These are phyloP conservation scores for Orthonyx spaldingii DNA, from an alignment of 2,113 vertebrate species.

Conservation along the genomic window DNA sequence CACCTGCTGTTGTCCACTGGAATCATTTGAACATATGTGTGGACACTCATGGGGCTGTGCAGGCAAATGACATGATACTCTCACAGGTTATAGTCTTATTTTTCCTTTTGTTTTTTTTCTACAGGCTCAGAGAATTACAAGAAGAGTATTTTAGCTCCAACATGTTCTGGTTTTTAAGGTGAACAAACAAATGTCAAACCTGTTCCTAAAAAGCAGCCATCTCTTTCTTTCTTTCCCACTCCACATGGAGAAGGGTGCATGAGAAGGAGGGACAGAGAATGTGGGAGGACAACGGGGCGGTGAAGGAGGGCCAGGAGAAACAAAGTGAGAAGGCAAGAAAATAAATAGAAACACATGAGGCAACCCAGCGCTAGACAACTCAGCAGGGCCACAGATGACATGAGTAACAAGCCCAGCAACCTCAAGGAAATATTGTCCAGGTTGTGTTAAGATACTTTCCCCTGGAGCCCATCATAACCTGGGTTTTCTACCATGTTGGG, in stretches of 20 bases:
- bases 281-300: fast-evolving
- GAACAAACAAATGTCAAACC: neutral
- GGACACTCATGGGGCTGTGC: neutral
- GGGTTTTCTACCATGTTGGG: fast-evolving
- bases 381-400: neutral
- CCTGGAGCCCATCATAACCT: neutral
- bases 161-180: neutral
- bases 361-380: neutral
- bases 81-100: neutral
- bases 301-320: neutral
- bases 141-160: neutral
- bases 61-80: neutral
- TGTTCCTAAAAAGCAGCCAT: neutral
- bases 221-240: neutral
- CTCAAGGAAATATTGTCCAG: neutral
- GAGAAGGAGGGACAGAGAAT: neutral
- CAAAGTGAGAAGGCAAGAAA: neutral
- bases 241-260: neutral
- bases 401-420: neutral
- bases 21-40: neutral
- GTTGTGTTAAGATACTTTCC: neutral
- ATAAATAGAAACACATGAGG: neutral
- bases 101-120: neutral
- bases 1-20: neutral
- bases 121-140: neutral